phyloP scores from a whole-genome alignment of 1,140 invertebrate species.

The Halesus radiatus region DNA sequence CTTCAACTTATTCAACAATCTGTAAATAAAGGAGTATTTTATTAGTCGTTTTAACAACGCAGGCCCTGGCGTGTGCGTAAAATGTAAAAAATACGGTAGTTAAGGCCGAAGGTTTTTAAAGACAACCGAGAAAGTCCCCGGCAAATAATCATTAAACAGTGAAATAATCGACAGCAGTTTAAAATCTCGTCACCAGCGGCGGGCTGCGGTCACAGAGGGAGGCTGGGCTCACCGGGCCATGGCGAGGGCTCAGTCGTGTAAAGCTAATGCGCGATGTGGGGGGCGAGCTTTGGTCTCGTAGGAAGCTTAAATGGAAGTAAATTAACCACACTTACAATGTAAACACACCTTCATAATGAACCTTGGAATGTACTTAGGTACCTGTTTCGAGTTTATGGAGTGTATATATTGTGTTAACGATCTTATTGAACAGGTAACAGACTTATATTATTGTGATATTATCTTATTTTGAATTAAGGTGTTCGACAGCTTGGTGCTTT shows the following conservation, averaged over 20 bases:
- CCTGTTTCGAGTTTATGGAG: too few species aligned
- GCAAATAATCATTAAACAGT: conserved; percentile 19
- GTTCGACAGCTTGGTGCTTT: too few species aligned
- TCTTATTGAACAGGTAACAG: too few species aligned
- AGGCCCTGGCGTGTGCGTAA: background rate
- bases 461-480: too few species aligned
- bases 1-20: too few species aligned
- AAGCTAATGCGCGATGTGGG: background rate
- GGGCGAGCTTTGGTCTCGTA: background rate
- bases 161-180: background rate
- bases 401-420: too few species aligned
- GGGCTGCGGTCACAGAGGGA: background rate
- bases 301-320: conserved; percentile 5
- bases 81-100: background rate
- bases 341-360: background rate
- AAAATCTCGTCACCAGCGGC: conserved; percentile 32
- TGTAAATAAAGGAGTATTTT: too few species aligned
- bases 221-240: too few species aligned
- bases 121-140: background rate
- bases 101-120: background rate
- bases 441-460: too few species aligned
- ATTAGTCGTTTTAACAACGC: too few species aligned
- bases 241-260: too few species aligned
- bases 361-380: background rate
- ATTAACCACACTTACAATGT: conserved; percentile 1